phyloP scores from a whole-genome alignment of 92 coral and sea anemone genomes.

The Umimayanthus chanpuru region DNA sequence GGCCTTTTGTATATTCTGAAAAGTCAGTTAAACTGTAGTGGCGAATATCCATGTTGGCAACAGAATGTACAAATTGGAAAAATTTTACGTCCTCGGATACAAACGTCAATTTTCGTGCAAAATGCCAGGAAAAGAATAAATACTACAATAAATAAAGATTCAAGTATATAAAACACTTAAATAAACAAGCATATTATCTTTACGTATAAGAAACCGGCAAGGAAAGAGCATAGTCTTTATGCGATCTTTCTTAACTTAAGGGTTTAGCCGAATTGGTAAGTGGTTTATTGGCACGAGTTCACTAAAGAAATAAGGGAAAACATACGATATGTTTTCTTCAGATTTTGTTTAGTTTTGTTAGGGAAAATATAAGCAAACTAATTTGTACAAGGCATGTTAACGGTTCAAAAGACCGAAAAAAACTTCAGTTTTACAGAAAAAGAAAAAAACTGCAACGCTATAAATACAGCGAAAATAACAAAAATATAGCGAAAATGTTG shows the following conservation, averaged over 20 bases:
- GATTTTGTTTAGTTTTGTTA: neutral
- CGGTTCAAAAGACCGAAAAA: neutral
- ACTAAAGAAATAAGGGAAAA: neutral
- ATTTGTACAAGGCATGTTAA: neutral
- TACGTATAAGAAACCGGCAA: neutral
- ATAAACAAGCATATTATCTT: too few relatives aligned
- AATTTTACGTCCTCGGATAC: neutral
- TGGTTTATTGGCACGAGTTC: neutral
- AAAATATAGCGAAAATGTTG: neutral
- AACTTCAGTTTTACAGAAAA: neutral
- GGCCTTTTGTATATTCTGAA: neutral
- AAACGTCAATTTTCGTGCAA: constrained; percentile 10
- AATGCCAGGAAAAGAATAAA: constrained; percentile 1
- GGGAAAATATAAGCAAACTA: neutral
- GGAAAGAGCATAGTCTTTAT: neutral
- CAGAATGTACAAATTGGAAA: neutral
- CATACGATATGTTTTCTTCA: neutral
- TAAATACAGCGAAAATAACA: neutral
- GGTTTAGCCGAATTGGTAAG: too few relatives aligned
- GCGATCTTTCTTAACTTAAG: neutral
- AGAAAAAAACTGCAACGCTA: neutral
- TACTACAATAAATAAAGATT: neutral
- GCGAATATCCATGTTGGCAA: neutral
- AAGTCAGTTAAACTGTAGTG: neutral
- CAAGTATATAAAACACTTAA: neutral